Conservation (phyloP, 2,888 invertebrate species). For the Cactoblastis cactorum region DNA sequence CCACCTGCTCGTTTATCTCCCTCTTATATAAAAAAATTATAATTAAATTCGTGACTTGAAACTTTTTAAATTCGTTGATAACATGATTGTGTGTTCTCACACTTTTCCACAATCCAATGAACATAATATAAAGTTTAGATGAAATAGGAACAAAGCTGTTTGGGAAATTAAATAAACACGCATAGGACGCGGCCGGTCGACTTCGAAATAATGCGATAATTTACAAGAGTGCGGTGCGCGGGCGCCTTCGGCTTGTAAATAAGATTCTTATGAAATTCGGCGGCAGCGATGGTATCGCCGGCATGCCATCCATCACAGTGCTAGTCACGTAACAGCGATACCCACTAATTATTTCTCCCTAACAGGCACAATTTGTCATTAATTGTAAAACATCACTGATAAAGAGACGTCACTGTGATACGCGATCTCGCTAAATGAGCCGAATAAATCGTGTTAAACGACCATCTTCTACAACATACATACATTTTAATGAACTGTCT, state of each 20-base stretch:
- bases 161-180: conserved; percentile 72
- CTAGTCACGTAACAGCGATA: conserved; percentile 58
- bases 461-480: conserved; percentile 7
- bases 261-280: conserved; percentile 70
- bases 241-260: conserved; percentile 59
- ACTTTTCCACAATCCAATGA: conserved; percentile 53
- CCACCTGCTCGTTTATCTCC: no score
- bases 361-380: conserved; percentile 57
- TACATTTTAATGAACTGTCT: neutral
- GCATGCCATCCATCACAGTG: conserved; percentile 67
- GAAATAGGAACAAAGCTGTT: conserved; percentile 65
- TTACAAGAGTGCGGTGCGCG: conserved; percentile 49
- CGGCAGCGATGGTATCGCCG: conserved; percentile 64
- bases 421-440: conserved; percentile 23
- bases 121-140: conserved; percentile 40
- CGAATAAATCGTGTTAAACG: conserved; percentile 22
- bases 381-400: conserved; percentile 43
- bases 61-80: conserved; percentile 41
- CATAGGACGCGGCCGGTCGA: conserved; percentile 53
- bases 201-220: conserved; percentile 55
- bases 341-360: conserved; percentile 56
- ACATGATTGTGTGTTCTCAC: conserved; percentile 50
- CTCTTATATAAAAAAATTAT: no score
- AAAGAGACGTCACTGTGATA: conserved; percentile 27
- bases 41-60: conserved; percentile 57